These are phyloP conservation scores for Streptopelia turtur DNA, from an alignment of 2,797 vertebrate genomes.

Conservation along the genomic window DNA sequence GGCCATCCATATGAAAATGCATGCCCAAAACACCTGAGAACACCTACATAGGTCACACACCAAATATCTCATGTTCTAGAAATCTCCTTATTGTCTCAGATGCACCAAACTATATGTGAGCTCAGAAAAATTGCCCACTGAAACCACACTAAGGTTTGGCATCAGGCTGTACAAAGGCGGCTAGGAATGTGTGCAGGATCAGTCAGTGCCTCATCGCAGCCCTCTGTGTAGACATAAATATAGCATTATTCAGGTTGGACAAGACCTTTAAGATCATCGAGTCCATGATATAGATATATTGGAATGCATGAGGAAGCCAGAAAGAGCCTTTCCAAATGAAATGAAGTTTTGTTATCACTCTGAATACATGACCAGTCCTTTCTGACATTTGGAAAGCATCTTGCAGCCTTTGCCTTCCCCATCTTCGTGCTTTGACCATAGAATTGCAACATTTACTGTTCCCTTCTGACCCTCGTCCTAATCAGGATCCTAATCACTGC, in stretches of 20 bases:
- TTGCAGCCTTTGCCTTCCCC: background rate
- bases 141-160: background rate
- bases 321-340: background rate
- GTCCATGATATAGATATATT: background rate
- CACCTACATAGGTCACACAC: background rate
- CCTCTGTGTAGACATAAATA: fast-evolving
- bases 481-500: background rate
- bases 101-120: background rate
- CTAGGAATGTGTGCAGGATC: background rate
- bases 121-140: background rate
- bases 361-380: background rate
- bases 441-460: background rate
- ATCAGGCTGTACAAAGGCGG: background rate
- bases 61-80: background rate
- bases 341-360: background rate
- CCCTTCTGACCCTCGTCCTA: background rate
- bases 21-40: background rate
- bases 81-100: background rate
- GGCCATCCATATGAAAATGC: background rate
- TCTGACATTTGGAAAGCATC: background rate
- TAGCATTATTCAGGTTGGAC: background rate
- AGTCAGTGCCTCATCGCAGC: background rate
- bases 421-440: background rate
- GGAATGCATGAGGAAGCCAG: background rate
- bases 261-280: background rate